phyloP scores from a whole-genome alignment of 2,797 vertebrate species.

The Cossypha dichroa region DNA sequence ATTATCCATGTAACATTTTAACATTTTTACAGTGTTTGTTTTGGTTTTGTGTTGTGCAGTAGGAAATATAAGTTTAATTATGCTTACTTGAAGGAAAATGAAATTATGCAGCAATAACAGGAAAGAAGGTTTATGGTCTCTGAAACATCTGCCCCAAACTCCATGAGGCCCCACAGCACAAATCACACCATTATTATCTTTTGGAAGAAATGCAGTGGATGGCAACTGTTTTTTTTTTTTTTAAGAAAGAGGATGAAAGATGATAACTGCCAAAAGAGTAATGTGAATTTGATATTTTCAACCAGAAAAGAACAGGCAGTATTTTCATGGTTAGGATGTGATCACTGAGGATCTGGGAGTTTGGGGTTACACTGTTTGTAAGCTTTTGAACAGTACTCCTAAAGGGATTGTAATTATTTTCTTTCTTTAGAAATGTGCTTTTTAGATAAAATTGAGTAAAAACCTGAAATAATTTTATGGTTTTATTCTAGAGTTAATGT shows the following conservation, averaged over 20 bases:
- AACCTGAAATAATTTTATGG: neutral
- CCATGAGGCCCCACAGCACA: conserved; percentile 84
- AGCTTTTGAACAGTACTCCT: neutral
- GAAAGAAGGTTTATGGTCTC: conserved; percentile 89
- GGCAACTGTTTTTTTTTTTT: conserved; percentile 86
- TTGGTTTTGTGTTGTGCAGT: neutral
- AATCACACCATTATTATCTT: conserved; percentile 90
- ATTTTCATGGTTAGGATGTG: neutral
- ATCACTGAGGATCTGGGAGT: neutral
- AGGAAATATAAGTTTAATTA: neutral
- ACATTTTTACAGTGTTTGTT: neutral
- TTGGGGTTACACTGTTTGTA: neutral
- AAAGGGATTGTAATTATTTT: neutral
- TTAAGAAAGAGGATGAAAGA: conserved; percentile 90
- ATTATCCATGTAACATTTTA: neutral
- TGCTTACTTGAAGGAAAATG: conserved; percentile 79
- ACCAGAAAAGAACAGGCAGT: neutral
- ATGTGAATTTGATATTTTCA: neutral
- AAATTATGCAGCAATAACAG: conserved; percentile 86
- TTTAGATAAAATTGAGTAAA: neutral
- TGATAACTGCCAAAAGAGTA: conserved; percentile 88
- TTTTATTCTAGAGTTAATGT: neutral
- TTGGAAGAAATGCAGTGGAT: conserved; percentile 95
- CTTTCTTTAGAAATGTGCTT: neutral
- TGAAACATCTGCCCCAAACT: conserved; percentile 88